Evolutionary conservation across 2,888 invertebrate genomes (phyloP), one percentile per base, ranked within the genome.

Genomic region (Dione juno): DNA sequence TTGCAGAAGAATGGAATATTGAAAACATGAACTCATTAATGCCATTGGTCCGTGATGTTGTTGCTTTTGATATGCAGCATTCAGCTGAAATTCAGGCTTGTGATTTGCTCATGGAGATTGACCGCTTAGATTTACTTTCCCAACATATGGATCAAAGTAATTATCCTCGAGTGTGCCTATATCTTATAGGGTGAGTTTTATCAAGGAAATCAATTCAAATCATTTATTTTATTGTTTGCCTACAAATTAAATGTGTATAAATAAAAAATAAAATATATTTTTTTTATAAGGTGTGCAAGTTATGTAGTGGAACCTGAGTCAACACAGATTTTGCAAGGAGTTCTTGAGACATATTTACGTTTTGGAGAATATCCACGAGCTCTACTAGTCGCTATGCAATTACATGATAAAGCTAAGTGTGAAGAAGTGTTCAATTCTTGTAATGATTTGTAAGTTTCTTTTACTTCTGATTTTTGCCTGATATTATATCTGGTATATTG

Each of bases 81-180:
- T 99, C 99, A 82, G 99, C 99, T 1, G 99, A 99, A 91, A 98
- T 99, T 0, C 99, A 99, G 90, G 99, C 99, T 0, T 99, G 99
- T 87, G 99, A 99, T 92, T 93, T 99, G 71, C 93, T 99, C 0
- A 99, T 99, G 96, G 99, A 99, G 93, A 98, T 99, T 77, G 99
- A 99, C 83, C 94, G 95, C 74, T 93, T 99, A 59, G 97, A 98
- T 81, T 90, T 99, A 63, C 91, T 99, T 21, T 95, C 96, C 28
- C 94, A 97, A 68, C 97, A 97, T 82, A 97, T 99, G 77, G 98
- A 98, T 79, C 96, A 96, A 79, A 96, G 96, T 79, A 98, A 97
- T 69, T 99, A 98, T 86, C 96, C 96, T 14, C 94, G 99, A 78
- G 98, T 99, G 53, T 99, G 99, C 83, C 94, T 98, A 40, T 99